These are phyloP conservation scores for Eubasilissa splendida DNA, from an alignment of 2,888 invertebrate species.

Conservation along the genomic window DNA sequence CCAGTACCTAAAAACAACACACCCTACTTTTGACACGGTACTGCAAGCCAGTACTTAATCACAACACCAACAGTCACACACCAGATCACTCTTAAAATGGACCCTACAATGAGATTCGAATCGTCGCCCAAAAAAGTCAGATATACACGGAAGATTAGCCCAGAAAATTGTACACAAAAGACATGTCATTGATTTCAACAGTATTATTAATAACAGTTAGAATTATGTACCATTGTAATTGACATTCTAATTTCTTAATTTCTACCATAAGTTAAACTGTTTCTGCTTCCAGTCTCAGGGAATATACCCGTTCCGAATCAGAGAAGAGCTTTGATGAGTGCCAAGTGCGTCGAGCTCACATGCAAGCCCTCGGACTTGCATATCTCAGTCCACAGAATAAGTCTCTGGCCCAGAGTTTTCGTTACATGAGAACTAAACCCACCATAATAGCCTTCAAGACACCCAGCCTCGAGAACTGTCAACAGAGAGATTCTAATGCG, in stretches of 20 bases:
- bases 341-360: constrained; percentile 76
- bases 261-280: neutral
- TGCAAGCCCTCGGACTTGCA: constrained; percentile 78
- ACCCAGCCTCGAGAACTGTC: constrained; percentile 82
- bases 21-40: too few species aligned
- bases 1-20: too few species aligned
- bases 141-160: too few species aligned
- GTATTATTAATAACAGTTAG: too few species aligned
- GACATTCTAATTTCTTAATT: neutral
- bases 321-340: constrained; percentile 83
- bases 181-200: too few species aligned
- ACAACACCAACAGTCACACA: too few species aligned
- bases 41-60: too few species aligned
- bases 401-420: constrained; percentile 87
- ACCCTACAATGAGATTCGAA: too few species aligned
- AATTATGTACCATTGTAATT: too few species aligned
- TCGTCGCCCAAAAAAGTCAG: too few species aligned
- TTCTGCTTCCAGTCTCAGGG: constrained; percentile 73
- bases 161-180: too few species aligned
- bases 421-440: constrained; percentile 92
- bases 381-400: constrained; percentile 85
- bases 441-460: constrained; percentile 91
- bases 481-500: constrained; percentile 72
- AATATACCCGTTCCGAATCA: constrained; percentile 85
- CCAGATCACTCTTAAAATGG: too few species aligned